phyloP scores from a whole-genome alignment of 2,113 vertebrate species.

The Alligator mississippiensis region DNA sequence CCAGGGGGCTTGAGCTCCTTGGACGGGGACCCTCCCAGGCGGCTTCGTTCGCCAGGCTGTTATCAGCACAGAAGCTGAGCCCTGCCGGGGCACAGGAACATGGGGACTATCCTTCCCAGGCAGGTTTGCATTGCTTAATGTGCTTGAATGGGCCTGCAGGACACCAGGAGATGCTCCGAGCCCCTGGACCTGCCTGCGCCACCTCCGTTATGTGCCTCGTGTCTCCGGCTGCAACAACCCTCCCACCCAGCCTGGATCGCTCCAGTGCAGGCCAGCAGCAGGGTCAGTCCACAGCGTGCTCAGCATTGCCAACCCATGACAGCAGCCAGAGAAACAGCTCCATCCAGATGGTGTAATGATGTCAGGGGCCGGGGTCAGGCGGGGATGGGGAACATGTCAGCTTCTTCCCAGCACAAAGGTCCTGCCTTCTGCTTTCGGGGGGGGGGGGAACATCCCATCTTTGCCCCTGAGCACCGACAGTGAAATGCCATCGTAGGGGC shows the following conservation, averaged over 20 bases:
- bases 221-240: too few relatives aligned
- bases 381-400: background rate
- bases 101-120: too few relatives aligned
- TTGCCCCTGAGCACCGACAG: too few relatives aligned
- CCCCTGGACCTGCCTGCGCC: background rate
- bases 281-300: background rate
- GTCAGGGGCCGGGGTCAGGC: background rate
- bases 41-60: too few relatives aligned
- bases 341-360: background rate
- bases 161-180: too few relatives aligned
- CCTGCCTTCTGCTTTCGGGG: background rate
- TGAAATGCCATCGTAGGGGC: too few relatives aligned
- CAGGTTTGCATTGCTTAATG: too few relatives aligned
- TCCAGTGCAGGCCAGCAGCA: background rate
- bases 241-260: background rate
- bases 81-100: too few relatives aligned
- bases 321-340: background rate
- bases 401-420: too few relatives aligned
- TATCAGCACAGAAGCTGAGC: too few relatives aligned
- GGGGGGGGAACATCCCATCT: background rate
- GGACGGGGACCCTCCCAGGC: too few relatives aligned
- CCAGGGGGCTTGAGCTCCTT: too few relatives aligned
- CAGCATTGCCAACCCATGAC: background rate
- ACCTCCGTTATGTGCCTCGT: background rate
- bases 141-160: background rate